These are phyloP conservation scores for Brachyhypopomus gauderio DNA, from an alignment of 2,113 vertebrate species.

Conservation along the genomic window DNA sequence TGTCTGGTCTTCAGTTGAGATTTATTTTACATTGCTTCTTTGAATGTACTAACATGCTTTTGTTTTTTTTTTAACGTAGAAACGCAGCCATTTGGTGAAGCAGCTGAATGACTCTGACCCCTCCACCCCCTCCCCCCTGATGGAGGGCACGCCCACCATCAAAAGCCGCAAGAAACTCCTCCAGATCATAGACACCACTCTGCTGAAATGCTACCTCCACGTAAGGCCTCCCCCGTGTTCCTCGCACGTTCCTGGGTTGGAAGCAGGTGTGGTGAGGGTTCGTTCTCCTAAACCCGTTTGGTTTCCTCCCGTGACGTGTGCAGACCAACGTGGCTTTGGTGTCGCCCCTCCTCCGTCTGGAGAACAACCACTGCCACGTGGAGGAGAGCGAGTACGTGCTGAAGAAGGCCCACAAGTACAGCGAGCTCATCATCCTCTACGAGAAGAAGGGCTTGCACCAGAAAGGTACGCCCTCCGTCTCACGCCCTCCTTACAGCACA, in stretches of 20 bases:
- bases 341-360: constrained; percentile 90
- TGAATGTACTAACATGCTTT: not conserved
- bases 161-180: constrained; percentile 96
- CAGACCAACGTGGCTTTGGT: constrained; percentile 96
- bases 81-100: constrained; percentile 95
- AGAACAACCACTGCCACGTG: constrained; percentile 98
- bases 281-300: not conserved
- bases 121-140: constrained; percentile 90
- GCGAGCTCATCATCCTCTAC: constrained; percentile 97
- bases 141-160: constrained; percentile 97
- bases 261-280: not conserved
- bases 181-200: constrained; percentile 96
- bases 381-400: constrained; percentile 97
- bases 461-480: constrained; percentile 79
- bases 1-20: not conserved
- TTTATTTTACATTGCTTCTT: not conserved
- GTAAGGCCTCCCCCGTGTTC: constrained; percentile 70
- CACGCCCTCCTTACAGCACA: too few species aligned
- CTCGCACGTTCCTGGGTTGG: not conserved
- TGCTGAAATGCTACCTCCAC: constrained; percentile 96
- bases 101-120: constrained; percentile 93
- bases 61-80: constrained; percentile 71
- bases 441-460: constrained; percentile 97
- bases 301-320: not conserved
- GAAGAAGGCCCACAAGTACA: constrained; percentile 98